Percentiles rank a stretch among this genome's conserved stretches.
phyloP scores from a whole-genome alignment of 1,140 invertebrate species.

The Andrena cerasifolii region DNA sequence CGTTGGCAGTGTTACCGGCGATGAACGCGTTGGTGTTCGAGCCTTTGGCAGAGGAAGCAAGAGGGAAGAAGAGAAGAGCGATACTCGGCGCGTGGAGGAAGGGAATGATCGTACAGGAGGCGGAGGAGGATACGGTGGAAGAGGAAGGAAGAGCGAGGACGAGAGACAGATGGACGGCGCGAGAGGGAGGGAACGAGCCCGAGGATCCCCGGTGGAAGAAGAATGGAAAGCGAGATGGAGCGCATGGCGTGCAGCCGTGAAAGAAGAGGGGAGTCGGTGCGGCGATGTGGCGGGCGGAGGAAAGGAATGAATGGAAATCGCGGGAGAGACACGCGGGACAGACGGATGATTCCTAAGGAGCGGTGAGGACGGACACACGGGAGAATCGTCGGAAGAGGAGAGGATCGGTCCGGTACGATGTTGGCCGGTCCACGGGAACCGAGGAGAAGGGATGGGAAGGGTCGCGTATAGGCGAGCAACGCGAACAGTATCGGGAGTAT shows the following conservation, averaged over 20 bases:
- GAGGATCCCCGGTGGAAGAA: neutral
- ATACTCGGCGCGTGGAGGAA: constrained; percentile 53
- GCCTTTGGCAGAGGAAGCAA: constrained; percentile 32
- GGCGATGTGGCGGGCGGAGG: constrained; percentile 41
- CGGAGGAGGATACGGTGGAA: neutral
- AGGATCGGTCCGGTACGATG: no score
- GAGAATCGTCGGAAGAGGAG: no score
- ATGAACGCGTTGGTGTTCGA: constrained; percentile 67
- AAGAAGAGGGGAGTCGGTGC: constrained; percentile 31
- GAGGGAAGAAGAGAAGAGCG: constrained; percentile 41
- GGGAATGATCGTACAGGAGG: constrained; percentile 45
- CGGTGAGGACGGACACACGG: constrained; percentile 52
- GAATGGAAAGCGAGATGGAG: neutral
- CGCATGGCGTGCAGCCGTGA: constrained; percentile 7
- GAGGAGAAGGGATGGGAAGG: no score
- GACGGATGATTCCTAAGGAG: constrained; percentile 67
- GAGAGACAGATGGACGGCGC: constrained; percentile 5
- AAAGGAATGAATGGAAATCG: constrained; percentile 79
- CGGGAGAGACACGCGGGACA: constrained; percentile 68
- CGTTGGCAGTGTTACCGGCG: constrained; percentile 74
- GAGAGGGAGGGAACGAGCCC: neutral
- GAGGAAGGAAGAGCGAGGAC: constrained; percentile 15
- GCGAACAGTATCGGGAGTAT: constrained; percentile 63
- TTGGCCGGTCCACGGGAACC: no score
- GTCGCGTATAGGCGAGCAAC: no score